phyloP scores from a whole-genome alignment of 2,888 invertebrate species.

The Dolomedes plantarius region DNA sequence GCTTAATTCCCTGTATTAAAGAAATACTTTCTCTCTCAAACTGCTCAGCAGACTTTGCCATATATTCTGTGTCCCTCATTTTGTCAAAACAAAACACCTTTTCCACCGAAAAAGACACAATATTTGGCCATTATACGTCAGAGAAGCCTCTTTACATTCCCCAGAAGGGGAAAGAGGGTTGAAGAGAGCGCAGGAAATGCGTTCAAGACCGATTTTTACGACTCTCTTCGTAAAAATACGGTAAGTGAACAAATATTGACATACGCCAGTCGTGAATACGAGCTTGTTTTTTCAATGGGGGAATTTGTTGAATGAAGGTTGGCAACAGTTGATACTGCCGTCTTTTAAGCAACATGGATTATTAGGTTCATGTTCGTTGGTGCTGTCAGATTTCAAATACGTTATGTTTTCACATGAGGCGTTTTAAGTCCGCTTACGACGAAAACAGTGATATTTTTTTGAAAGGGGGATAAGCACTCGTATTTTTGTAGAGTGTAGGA shows the following conservation, averaged over 20 bases:
- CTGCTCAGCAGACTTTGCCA: no score
- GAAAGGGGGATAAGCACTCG: background rate
- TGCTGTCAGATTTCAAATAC: background rate
- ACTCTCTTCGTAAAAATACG: constrained; percentile 18
- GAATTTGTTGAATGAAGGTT: constrained; percentile 40
- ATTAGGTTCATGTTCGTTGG: constrained; percentile 29
- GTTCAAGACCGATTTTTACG: no score
- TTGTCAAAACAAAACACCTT: no score
- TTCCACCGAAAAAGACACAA: no score
- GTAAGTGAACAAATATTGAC: constrained; percentile 63
- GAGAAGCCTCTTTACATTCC: no score
- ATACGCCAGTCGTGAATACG: constrained; percentile 43
- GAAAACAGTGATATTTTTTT: background rate
- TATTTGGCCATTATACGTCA: no score
- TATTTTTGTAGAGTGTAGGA: background rate
- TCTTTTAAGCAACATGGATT: constrained; percentile 24
- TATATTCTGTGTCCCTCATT: no score
- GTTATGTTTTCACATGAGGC: background rate
- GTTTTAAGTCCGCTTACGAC: background rate
- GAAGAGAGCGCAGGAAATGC: no score
- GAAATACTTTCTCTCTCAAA: no score
- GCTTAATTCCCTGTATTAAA: no score
- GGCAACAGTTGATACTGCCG: constrained; percentile 45
- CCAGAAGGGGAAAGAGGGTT: no score
- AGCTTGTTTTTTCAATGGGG: constrained; percentile 57